phyloP scores from a whole-genome alignment of 2,888 invertebrate genomes.

The Lepidocyrtoides sp. region DNA sequence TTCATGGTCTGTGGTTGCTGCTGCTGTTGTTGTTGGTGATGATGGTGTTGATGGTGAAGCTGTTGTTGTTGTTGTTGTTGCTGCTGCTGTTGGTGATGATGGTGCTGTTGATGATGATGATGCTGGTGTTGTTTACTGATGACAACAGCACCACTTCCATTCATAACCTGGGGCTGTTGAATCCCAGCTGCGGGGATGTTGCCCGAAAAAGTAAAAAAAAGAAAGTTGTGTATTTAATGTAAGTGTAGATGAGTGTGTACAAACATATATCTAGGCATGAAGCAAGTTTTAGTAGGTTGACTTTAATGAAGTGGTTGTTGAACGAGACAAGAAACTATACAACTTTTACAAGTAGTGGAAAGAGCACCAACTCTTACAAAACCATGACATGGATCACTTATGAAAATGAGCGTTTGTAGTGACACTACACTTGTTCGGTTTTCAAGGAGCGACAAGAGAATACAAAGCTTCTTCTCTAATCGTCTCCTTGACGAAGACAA shows the following conservation, averaged over 20 bases:
- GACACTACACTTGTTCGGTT: too few species aligned
- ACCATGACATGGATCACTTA: background rate
- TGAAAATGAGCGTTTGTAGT: background rate
- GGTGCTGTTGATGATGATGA: conserved; percentile 76
- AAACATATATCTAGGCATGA: too few species aligned
- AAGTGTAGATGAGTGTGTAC: background rate
- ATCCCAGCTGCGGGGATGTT: conserved; percentile 72
- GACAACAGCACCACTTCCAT: conserved; percentile 84
- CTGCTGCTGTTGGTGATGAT: conserved; percentile 82
- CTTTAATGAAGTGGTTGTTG: conserved; percentile 20
- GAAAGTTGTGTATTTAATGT: conserved; percentile 11
- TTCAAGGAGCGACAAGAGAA: background rate
- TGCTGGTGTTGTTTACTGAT: conserved; percentile 79
- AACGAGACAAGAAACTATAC: background rate
- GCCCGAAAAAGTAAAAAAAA: conserved; percentile 13
- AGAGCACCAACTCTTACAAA: background rate
- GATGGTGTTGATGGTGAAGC: conserved; percentile 83
- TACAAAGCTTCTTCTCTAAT: too few species aligned
- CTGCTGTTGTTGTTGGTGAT: conserved; percentile 80
- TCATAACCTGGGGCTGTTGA: conserved; percentile 84
- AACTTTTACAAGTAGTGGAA: background rate
- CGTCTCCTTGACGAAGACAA: background rate
- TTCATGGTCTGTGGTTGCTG: conserved; percentile 85
- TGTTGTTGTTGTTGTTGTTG: conserved; percentile 78
- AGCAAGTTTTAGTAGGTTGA: background rate